phyloP scores from a whole-genome alignment of 2,113 vertebrate species.

The Ammospiza nelsoni region DNA sequence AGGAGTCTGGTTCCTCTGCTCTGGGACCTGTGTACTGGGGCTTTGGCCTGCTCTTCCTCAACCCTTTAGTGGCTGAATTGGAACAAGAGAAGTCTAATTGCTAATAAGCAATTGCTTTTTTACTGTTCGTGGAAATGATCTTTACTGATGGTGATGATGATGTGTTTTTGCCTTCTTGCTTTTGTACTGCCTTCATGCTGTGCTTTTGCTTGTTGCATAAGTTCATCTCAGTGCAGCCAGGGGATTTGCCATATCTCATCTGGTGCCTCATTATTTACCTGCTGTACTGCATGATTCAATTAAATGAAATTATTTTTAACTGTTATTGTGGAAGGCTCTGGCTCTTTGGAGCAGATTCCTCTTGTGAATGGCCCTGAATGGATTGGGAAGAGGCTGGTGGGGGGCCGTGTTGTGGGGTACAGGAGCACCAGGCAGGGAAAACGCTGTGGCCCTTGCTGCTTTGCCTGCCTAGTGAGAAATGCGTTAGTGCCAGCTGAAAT shows the following conservation, averaged over 20 bases:
- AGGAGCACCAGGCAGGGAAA: no score
- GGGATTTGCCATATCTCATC: neutral
- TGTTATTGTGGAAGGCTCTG: no score
- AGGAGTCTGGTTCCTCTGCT: neutral
- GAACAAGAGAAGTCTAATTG: neutral
- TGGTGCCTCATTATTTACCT: neutral
- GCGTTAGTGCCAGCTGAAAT: neutral
- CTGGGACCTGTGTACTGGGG: neutral
- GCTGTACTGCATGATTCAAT: no score
- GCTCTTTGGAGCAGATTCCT: no score
- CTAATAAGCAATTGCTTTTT: neutral
- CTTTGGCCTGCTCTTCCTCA: neutral
- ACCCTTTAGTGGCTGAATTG: neutral
- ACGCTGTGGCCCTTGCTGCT: no score
- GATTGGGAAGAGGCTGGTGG: no score
- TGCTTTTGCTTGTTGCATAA: neutral
- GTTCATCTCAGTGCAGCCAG: neutral
- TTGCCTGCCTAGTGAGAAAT: no score
- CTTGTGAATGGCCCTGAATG: no score
- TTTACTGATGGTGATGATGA: neutral
- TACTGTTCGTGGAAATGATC: neutral
- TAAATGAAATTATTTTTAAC: no score
- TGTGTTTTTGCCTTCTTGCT: neutral
- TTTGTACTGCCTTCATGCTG: neutral
- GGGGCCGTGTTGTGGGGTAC: no score